Base-by-base conservation (phyloP, 64 coral and sea anemone species). In the Actinia equina region DNA sequence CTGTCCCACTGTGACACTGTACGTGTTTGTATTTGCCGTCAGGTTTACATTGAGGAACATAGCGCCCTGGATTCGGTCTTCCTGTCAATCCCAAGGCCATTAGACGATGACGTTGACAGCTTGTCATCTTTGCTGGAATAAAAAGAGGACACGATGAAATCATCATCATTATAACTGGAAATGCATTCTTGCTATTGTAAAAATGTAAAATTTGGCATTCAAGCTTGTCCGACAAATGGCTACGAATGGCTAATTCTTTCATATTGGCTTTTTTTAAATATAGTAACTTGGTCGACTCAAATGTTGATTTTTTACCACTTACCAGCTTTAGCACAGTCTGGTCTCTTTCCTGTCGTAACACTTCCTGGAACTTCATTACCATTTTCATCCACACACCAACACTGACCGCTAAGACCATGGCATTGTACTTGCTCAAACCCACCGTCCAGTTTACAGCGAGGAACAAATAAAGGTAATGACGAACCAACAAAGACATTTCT, bases 321-420 rank as follows among this genome's bases (percentile, higher is more conserved):
- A 92, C 90, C 90, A 87, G 59, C 55, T 85, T 54, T 44, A 56
- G 43, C 70, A 76, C 94, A 95, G 53, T 92, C 85, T 23, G 94
- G 94, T 79, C 43, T 81, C 17, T 27, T 27, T 80, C 83, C 82
- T 11, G 54, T 80, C 15, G 83, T 82, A 18, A 49, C 77, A 79
- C 79, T 92, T 0, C 90, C 94, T 60, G 42, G 52, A 9, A 44
- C 22, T 53, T 95, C 94, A 52, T 86, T 95, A 3, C 94, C 94
- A 80, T 95, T 95, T 63, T 43, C 59, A 59, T 95, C 90, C 17
- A 92, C 90, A 61, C 94, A 95, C 94, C 94, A 95, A 59, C 94
- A 95, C 56, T 95, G 94, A 15, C 90, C 94, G 41, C 90, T 89
- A 23, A 79, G 70, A 13, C 55, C 65, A 61, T 89, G 88, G 85